These are phyloP conservation scores for Lerema accius DNA, from an alignment of 1,140 invertebrate species.

Conservation along the genomic window DNA sequence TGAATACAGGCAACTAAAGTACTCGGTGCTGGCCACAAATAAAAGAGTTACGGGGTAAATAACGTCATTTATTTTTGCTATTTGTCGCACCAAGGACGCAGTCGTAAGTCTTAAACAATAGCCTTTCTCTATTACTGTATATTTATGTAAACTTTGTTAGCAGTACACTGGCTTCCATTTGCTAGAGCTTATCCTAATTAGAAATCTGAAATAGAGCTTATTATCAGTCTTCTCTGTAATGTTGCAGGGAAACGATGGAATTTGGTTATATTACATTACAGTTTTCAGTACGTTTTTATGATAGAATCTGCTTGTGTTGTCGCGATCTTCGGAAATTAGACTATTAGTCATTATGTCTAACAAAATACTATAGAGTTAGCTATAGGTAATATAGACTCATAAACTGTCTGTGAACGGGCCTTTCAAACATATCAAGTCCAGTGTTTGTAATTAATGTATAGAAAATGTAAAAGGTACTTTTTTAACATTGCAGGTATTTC, in stretches of 20 bases:
- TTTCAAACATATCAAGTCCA: no score
- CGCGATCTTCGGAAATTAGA: no score
- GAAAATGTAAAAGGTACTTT: no score
- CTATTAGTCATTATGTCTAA: no score
- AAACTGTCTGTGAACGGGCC: no score
- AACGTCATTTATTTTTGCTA: slow-evolving; percentile 1
- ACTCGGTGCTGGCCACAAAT: no score
- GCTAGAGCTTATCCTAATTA: slow-evolving; percentile 43
- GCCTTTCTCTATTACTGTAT: slow-evolving; percentile 29
- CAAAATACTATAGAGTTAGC: no score
- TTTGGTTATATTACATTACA: slow-evolving; percentile 16
- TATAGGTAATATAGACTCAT: no score
- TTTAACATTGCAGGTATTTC: slow-evolving; percentile 22
- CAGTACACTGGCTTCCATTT: slow-evolving; percentile 28
- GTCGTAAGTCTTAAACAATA: slow-evolving; percentile 17
- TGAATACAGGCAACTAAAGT: no score
- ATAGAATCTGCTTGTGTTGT: no score
- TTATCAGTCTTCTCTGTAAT: slow-evolving; percentile 27
- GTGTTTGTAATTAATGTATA: no score
- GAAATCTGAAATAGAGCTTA: slow-evolving; percentile 43
- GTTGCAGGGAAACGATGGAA: slow-evolving; percentile 13
- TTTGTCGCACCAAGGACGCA: slow-evolving; percentile 1
- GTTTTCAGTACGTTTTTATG: slow-evolving; percentile 19
- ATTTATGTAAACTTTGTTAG: slow-evolving; percentile 29
- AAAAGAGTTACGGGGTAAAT: not conserved